Evolutionary conservation across 2,888 invertebrate genomes (phyloP).

Genomic region (Anorthoa munda): DNA sequence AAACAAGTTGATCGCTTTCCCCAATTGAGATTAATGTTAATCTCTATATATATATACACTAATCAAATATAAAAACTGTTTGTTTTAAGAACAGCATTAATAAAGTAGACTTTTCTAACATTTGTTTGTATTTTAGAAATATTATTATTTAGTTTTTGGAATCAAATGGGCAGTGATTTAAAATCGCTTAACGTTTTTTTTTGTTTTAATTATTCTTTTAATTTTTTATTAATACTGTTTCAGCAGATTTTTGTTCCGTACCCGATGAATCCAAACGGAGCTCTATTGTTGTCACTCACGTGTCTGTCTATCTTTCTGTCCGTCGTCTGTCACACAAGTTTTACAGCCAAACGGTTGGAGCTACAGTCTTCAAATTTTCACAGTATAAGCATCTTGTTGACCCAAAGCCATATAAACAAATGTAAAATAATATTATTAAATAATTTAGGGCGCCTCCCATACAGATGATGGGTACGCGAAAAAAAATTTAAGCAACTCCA

Average conservation of each 20-base stretch:
- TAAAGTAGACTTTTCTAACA: background rate
- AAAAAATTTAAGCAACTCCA: too few species aligned
- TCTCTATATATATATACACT: constrained; percentile 75
- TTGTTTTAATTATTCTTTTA: background rate
- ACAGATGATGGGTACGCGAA: too few species aligned
- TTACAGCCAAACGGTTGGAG: too few species aligned
- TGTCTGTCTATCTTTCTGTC: too few species aligned
- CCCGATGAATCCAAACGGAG: too few species aligned
- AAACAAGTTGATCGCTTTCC: constrained; percentile 79
- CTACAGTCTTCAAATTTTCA: too few species aligned
- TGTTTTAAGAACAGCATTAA: constrained; percentile 19
- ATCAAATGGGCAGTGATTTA: constrained; percentile 3
- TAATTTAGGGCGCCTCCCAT: too few species aligned
- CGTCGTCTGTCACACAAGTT: too few species aligned
- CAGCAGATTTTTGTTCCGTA: background rate
- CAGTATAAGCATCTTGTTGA: too few species aligned
- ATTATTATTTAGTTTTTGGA: constrained; percentile 15
- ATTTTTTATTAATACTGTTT: background rate
- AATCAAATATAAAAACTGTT: constrained; percentile 78
- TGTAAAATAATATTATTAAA: too few species aligned
- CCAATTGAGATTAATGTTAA: constrained; percentile 85
- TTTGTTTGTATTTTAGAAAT: constrained; percentile 19
- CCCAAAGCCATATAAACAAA: too few species aligned
- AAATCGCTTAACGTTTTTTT: background rate
- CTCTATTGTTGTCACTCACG: too few species aligned